Conservation (phyloP, 2,113 vertebrate genomes). For the Cercopithecus mona region DNA sequence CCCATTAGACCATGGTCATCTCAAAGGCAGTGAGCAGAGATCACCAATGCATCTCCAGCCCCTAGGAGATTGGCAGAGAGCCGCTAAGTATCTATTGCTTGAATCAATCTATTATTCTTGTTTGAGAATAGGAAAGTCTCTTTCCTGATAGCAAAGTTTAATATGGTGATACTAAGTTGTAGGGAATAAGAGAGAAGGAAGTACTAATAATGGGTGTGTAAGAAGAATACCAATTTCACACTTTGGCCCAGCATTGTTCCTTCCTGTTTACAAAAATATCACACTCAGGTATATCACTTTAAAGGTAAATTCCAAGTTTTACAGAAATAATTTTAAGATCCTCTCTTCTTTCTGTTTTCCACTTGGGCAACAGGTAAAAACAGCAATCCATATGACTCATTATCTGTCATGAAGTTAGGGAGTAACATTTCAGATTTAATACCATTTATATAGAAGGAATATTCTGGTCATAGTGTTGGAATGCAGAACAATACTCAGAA, state of each 20-base stretch:
- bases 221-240: neutral
- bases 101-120: slow-evolving; percentile 25
- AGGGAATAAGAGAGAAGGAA: neutral
- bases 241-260: neutral
- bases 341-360: neutral
- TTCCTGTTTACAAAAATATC: neutral
- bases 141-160: slow-evolving; percentile 20
- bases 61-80: neutral
- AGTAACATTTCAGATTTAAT: slow-evolving; percentile 4
- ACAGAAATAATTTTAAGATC: slow-evolving; percentile 27
- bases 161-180: neutral
- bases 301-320: slow-evolving; percentile 7
- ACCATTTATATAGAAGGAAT: neutral
- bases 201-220: neutral
- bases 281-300: slow-evolving; percentile 6
- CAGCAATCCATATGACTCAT: neutral
- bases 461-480: neutral
- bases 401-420: neutral
- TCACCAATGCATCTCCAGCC: neutral
- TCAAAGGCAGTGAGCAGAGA: neutral
- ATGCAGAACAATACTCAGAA: neutral
- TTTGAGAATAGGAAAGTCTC: neutral
- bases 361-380: slow-evolving; percentile 25
- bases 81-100: neutral
- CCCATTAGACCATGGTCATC: neutral